Base-by-base conservation (phyloP, 2,113 vertebrate species). In the Psephotus haematonotus region DNA sequence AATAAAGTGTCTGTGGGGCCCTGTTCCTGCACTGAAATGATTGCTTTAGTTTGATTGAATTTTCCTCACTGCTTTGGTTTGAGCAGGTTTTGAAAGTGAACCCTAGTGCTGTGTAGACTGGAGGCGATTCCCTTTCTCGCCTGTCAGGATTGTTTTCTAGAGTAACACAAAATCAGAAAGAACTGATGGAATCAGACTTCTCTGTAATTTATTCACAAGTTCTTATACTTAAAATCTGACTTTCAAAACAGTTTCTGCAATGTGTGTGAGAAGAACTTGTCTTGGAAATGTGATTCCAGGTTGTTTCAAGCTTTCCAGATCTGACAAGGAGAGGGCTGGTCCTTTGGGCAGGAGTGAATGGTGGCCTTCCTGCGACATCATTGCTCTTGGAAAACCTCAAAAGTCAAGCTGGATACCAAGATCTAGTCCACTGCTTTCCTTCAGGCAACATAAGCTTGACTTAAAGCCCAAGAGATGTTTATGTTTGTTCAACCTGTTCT, bases 221-320 rank as follows among this genome's bases (percentile, higher is more conserved):
- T 71, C 65, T 89, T 77, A 20, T 44, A 49, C 28, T 53, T 41
- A 64, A 76, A 28, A 57, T 37, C 63, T 79, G 82, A 82, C 37
- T 91, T 93, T 60, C 84, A 79, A 49, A 94, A 55, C 43, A 68
- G 47, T 93, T 82, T 92, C 67, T 87, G 52, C 78, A 64, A 10
- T 7, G n/a, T 35, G 11, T 25, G 55, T 78, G 69, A 89, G 77
- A 63, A 41, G 70, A 82, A 35, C 52, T 78, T 77, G 4, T 53
- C 60, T 44, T 41, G 46, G 46, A 90, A 70, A 15, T 62, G 27
- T 0, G 4, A 49, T 82, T 49, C 37, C 0, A 2, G 39, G 60
- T 68, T 68, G 65, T n/a, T 91, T 67, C 41, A 52, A 28, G 72
- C 37, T 83, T 84, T 86, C 35, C 37, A 63, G 25, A 27, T 24